Evolutionary conservation across 2,113 vertebrate genomes (phyloP), one percentile per base, ranked within the genome.

Genomic region (Puffinus mauretanicus): DNA sequence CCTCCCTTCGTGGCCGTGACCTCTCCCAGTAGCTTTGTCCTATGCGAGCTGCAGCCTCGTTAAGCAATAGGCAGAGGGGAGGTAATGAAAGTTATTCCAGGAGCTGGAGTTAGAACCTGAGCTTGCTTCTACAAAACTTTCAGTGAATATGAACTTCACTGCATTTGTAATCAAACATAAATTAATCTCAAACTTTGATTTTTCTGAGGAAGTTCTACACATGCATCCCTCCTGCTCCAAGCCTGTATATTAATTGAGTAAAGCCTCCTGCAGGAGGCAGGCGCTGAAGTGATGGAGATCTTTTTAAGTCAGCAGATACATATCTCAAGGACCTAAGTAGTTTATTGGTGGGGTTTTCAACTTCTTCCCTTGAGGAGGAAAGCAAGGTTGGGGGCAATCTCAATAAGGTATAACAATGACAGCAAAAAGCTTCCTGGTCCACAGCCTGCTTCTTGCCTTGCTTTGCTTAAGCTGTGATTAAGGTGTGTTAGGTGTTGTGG

Each of bases 1-100:
- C n/a, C 47, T 90, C 65, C 62, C 58, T 93, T 57, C 1, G 1
- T 62, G 81, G 82, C 86, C 20, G 0, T 82, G 65, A 87, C 32
- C 57, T 95, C 67, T 88, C 70, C 13, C 65, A 86, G 57, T 26
- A 82, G 61, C 83, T 89, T 72, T 69, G 81, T 84, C 36, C 47
- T 52, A 15, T 0, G 0, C 0, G 7, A 82, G 54, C n/a, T n/a
- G 12, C 29, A 47, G 55, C 42, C 55, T 82, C 1, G 2, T 77
- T 94, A 66, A 70, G 54, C 40, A 66, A 27, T 12, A 87, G 61
- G 36, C 60, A 66, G 47, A 57, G 62, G 60, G 46, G 49, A 69
- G n/a, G n/a, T 72, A 38, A 36, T 36, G 26, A 16, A 78, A 72
- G 52, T 10, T 86, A 11, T 61, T 82, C 17, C 19, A 32, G 66